Percentiles rank a stretch among this genome's conserved stretches.
Evolutionary conservation across 2,888 invertebrate genomes (phyloP).

Genomic region (Dermolepida albohirtum): DNA sequence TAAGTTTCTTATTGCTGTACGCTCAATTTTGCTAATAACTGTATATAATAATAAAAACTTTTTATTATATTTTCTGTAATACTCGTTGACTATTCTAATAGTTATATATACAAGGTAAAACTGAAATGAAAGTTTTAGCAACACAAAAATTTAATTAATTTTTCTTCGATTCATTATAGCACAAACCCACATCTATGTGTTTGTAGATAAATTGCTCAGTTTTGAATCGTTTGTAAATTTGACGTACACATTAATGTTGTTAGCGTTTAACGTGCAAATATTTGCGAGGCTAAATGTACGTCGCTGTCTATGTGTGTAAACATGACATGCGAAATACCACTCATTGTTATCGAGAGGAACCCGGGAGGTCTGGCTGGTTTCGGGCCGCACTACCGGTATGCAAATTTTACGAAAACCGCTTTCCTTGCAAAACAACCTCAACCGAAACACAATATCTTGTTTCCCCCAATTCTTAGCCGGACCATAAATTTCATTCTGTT

Average conservation of each 20-base stretch:
- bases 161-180: no score
- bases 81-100: no score
- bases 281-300: constrained; percentile 26
- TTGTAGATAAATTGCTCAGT: constrained; percentile 27
- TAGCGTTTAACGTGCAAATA: constrained; percentile 32
- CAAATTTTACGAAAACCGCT: constrained; percentile 38
- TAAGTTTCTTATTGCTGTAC: no score
- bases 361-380: neutral
- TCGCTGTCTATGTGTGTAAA: constrained; percentile 19
- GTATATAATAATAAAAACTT: no score
- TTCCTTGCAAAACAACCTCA: constrained; percentile 31
- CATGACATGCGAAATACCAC: constrained; percentile 35
- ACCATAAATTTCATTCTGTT: constrained; percentile 26
- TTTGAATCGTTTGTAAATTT: constrained; percentile 27
- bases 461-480: constrained; percentile 26
- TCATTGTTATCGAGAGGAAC: constrained; percentile 25
- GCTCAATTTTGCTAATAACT: no score
- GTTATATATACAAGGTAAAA: no score
- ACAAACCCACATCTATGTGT: no score
- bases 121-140: no score
- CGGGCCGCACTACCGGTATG: constrained; percentile 14
- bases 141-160: no score
- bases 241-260: constrained; percentile 11
- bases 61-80: no score
- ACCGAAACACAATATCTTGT: constrained; percentile 37